These are phyloP conservation scores for Sebastes hubbsi DNA, from an alignment of 2,797 vertebrate genomes.

Conservation along the genomic window DNA sequence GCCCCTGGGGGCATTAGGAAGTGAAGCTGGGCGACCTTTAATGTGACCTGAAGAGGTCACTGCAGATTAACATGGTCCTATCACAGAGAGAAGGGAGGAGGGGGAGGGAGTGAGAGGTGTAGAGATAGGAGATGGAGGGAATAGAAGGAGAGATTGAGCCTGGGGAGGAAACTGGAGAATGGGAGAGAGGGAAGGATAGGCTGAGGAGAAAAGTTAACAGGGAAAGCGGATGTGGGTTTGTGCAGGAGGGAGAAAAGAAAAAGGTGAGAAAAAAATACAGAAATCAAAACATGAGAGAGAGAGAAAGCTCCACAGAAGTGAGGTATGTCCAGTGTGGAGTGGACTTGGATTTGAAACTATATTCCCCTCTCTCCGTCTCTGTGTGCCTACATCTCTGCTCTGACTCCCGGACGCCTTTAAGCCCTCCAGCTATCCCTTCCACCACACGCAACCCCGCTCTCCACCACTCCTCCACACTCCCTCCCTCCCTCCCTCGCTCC, in stretches of 20 bases:
- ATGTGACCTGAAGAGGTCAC: constrained; percentile 84
- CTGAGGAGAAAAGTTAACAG: constrained; percentile 52
- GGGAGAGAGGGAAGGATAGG: constrained; percentile 21
- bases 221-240: constrained; percentile 48
- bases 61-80: constrained; percentile 76
- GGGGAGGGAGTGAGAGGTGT: constrained; percentile 17
- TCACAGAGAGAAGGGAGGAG: constrained; percentile 50
- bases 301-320: constrained; percentile 48
- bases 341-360: constrained; percentile 76
- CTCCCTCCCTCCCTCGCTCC: constrained; percentile 67
- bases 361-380: constrained; percentile 26
- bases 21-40: constrained; percentile 82
- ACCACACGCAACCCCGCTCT: constrained; percentile 78
- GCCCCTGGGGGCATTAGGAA: constrained; percentile 55
- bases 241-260: constrained; percentile 23
- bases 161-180: constrained; percentile 49
- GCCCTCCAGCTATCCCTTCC: constrained; percentile 84
- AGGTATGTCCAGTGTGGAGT: constrained; percentile 67
- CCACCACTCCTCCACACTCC: constrained; percentile 42
- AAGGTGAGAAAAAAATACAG: constrained; percentile 51
- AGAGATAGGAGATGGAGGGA: constrained; percentile 27
- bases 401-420: constrained; percentile 75
- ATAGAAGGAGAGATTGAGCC: constrained; percentile 23
- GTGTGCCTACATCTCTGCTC: constrained; percentile 68
- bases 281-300: constrained; percentile 68